Percentiles rank a stretch among this genome's conserved stretches.
These are phyloP conservation scores for Drosophila triauraria DNA, from an alignment of 1,140 invertebrate species.

Conservation along the genomic window DNA sequence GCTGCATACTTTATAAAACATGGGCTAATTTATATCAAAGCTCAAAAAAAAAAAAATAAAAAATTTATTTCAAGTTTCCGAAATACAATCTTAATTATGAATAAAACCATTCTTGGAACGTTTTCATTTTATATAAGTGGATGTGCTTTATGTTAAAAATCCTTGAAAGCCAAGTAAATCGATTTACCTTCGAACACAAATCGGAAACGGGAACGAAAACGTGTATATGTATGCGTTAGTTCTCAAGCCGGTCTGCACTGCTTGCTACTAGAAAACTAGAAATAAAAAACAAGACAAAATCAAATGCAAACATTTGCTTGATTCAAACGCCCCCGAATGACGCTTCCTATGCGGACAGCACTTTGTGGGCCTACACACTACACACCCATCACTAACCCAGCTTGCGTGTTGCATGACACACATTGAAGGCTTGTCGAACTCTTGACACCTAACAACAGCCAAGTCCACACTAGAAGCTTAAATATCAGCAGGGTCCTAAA, in stretches of 20 bases:
- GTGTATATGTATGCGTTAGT: constrained; percentile 7
- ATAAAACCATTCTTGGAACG: no score
- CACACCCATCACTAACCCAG: constrained; percentile 40
- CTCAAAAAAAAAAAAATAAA: no score
- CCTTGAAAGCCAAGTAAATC: not conserved
- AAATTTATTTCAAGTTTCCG: no score
- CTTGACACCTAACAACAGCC: constrained; percentile 24
- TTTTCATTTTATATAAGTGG: no score
- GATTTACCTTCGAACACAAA: not conserved
- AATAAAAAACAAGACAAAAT: constrained; percentile 34
- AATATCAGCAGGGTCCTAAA: constrained; percentile 15
- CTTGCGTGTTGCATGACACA: constrained; percentile 50
- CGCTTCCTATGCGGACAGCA: constrained; percentile 12
- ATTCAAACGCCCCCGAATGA: constrained; percentile 6
- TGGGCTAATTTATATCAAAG: no score
- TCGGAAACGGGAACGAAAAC: not conserved
- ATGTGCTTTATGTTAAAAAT: not conserved
- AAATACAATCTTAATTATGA: no score
- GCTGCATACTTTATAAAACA: no score
- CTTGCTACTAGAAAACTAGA: constrained; percentile 7
- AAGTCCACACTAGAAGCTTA: constrained; percentile 15
- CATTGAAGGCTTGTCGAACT: constrained; percentile 18
- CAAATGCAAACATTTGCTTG: constrained; percentile 38
- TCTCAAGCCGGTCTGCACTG: constrained; percentile 23
- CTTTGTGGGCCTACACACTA: constrained; percentile 27